A percentile compares a stretch with the other conserved stretches of the same genome.
These are phyloP conservation scores for Aplidium turbinatum DNA, from an alignment of 23 tunicate species.

Conservation along the genomic window DNA sequence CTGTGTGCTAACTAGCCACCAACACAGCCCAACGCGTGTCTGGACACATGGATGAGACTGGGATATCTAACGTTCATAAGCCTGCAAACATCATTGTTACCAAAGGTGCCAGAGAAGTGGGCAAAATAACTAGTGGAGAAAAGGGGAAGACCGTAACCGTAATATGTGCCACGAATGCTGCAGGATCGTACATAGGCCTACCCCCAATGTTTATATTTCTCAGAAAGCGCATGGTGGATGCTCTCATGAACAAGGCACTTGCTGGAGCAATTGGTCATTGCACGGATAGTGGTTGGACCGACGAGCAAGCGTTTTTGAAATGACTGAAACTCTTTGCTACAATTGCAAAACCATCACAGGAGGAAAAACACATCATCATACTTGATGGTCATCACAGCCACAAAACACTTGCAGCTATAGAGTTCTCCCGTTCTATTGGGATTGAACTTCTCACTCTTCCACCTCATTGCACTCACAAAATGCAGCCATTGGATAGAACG, in stretches of 20 bases:
- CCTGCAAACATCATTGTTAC: not conserved
- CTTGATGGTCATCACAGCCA: conserved; percentile 9
- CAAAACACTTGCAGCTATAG: conserved; percentile 18
- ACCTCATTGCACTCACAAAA: conserved; percentile 16
- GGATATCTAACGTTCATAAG: conserved; percentile 11
- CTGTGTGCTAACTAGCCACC: not conserved
- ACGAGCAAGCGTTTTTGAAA: not conserved
- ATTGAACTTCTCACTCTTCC: conserved; percentile 5
- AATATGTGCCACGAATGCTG: conserved; percentile 15
- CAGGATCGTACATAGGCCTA: conserved; percentile 8
- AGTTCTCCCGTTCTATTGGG: not conserved
- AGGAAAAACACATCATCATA: not conserved
- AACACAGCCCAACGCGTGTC: not conserved
- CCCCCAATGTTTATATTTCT: conserved; percentile 16
- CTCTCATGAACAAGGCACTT: conserved; percentile 18
- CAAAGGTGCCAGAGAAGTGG: conserved; percentile 6
- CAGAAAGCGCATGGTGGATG: conserved; percentile 1
- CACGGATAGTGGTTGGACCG: conserved; percentile 26
- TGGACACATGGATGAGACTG: conserved; percentile 23
- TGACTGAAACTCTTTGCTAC: conserved; percentile 17
- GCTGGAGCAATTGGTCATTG: conserved; percentile 19
- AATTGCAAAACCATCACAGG: conserved; percentile 16
- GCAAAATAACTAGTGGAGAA: conserved; percentile 21
- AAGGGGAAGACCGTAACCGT: conserved; percentile 20
- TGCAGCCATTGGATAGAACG: conserved; percentile 16